phyloP scores from a whole-genome alignment of 2,797 vertebrate genomes.

The Pygocentrus nattereri region DNA sequence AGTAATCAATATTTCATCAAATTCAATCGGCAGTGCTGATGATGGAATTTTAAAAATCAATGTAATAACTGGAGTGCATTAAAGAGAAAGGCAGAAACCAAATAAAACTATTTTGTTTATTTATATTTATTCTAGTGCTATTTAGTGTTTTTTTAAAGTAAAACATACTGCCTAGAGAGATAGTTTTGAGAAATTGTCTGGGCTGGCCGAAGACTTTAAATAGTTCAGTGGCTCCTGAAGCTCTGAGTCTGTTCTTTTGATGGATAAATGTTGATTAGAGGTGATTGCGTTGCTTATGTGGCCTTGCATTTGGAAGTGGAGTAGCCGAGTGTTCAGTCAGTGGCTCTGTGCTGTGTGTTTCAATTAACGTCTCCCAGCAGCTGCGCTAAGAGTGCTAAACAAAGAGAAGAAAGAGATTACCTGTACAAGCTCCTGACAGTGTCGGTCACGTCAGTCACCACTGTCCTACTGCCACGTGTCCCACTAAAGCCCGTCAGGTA shows the following conservation, averaged over 20 bases:
- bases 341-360: background rate
- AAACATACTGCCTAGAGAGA: too few species aligned
- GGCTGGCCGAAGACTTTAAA: background rate
- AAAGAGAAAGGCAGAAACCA: background rate
- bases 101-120: background rate
- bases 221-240: background rate
- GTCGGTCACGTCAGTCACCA: background rate
- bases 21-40: background rate
- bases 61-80: background rate
- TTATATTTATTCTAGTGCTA: background rate
- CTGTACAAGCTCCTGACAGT: background rate
- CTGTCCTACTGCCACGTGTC: slow-evolving; percentile 1
- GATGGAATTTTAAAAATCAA: background rate
- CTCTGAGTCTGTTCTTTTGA: background rate
- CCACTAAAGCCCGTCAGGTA: slow-evolving; percentile 3
- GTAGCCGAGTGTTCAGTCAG: slow-evolving; percentile 9
- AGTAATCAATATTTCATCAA: background rate
- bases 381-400: slow-evolving; percentile 2
- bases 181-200: too few species aligned
- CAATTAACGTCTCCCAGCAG: slow-evolving; percentile 11
- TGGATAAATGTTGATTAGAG: background rate
- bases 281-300: background rate
- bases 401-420: slow-evolving; percentile 25
- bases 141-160: background rate
- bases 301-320: background rate